Evolutionary conservation across 1,140 invertebrate species (phyloP).

Genomic region (Drosophila sucinea): DNA sequence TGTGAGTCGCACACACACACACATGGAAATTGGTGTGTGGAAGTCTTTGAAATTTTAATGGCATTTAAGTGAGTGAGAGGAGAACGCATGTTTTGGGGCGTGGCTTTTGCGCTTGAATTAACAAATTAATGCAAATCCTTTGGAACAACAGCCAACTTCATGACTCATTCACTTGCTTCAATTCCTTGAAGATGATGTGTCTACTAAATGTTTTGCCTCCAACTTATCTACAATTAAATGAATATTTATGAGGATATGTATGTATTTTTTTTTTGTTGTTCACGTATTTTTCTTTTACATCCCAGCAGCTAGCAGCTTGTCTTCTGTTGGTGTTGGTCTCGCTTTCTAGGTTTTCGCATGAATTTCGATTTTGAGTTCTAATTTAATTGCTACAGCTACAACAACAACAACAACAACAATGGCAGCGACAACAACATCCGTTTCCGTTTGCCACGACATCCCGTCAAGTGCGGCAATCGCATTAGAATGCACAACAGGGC

Average conservation of each 20-base stretch:
- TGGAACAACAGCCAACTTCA: slow-evolving; percentile 31
- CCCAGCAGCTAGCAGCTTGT: slow-evolving; percentile 26
- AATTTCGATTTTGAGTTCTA: slow-evolving; percentile 67
- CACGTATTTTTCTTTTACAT: slow-evolving; percentile 23
- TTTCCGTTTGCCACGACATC: slow-evolving; percentile 64
- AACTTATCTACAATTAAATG: slow-evolving; percentile 59
- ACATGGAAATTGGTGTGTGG: slow-evolving; percentile 2
- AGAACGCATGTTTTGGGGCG: slow-evolving; percentile 35
- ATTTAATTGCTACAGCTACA: slow-evolving; percentile 62
- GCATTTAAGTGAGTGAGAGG: slow-evolving; percentile 48
- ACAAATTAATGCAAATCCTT: slow-evolving; percentile 78
- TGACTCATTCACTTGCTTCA: slow-evolving; percentile 9
- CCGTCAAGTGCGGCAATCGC: slow-evolving; percentile 71
- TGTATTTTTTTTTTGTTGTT: slow-evolving; percentile 31
- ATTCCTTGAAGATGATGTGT: slow-evolving; percentile 3
- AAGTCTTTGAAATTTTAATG: slow-evolving; percentile 70
- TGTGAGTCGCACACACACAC: slow-evolving; percentile 2
- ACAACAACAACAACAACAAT: slow-evolving; percentile 33
- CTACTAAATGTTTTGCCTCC: slow-evolving; percentile 24
- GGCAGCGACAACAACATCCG: slow-evolving; percentile 63
- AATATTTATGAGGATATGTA: slow-evolving; percentile 67
- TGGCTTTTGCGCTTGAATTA: slow-evolving; percentile 75
- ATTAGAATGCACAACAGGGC: slow-evolving; percentile 67
- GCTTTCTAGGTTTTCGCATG: neutral
- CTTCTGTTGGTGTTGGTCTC: neutral